Evolutionary conservation across 2,113 vertebrate species (phyloP).

Genomic region (Smithornis capensis): DNA sequence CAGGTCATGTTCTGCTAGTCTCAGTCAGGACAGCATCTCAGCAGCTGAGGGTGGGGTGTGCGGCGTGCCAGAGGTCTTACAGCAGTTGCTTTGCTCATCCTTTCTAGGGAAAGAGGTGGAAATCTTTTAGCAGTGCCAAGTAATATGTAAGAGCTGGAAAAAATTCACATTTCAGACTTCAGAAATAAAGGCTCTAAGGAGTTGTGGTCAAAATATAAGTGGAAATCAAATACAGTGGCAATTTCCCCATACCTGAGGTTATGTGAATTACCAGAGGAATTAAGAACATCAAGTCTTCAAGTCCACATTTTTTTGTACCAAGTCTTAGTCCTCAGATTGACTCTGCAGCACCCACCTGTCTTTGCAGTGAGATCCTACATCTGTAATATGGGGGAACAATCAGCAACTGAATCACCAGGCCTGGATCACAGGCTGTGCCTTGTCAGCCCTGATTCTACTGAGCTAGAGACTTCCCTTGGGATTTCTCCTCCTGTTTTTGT

Average conservation of each 20-base stretch:
- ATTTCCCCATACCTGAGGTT: not conserved
- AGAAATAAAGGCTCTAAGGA: not conserved
- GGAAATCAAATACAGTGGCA: not conserved
- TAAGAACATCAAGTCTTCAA: not conserved
- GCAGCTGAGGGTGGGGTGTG: not conserved
- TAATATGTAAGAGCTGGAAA: not conserved
- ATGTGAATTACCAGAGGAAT: not conserved
- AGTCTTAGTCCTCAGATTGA: not conserved
- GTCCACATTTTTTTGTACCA: not conserved
- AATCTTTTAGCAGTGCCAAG: not conserved
- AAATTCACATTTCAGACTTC: not conserved
- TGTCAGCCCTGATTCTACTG: not conserved
- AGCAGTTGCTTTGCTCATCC: not conserved
- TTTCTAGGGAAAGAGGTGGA: not conserved
- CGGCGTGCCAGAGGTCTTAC: not conserved
- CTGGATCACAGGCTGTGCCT: not conserved
- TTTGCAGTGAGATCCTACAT: not conserved
- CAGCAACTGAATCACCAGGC: not conserved
- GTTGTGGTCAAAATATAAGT: not conserved
- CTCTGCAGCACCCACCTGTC: not conserved
- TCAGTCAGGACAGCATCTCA: not conserved
- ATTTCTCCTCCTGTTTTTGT: no score
- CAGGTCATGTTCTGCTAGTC: not conserved
- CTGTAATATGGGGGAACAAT: not conserved
- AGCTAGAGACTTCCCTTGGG: not conserved